phyloP scores from a whole-genome alignment of 2,888 invertebrate genomes.

The Brachylomia viminalis region DNA sequence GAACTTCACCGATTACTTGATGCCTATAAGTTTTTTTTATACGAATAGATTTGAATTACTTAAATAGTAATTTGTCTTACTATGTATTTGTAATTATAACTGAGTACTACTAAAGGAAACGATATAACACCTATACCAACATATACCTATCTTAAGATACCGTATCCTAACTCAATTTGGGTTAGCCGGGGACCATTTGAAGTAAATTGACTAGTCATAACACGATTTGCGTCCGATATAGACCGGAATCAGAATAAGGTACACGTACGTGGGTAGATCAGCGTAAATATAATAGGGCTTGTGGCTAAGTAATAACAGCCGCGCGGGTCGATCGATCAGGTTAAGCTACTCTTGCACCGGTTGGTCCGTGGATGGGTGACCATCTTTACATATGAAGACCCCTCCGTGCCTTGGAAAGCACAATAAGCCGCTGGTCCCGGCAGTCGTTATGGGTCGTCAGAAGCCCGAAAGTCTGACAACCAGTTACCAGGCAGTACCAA shows the following conservation, averaged over 20 bases:
- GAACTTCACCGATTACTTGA: background rate
- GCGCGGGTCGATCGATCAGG: background rate
- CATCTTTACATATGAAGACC: background rate
- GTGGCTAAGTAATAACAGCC: background rate
- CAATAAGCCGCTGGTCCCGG: background rate
- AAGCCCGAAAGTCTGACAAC: background rate
- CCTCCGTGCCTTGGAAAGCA: background rate
- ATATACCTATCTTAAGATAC: constrained; percentile 18
- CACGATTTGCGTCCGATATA: constrained; percentile 26
- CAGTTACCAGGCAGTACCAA: background rate
- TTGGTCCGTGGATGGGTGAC: background rate
- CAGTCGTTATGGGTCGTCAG: background rate
- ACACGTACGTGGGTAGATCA: background rate
- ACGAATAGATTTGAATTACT: background rate
- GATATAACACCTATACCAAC: background rate
- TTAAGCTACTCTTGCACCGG: background rate
- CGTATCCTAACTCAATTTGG: constrained; percentile 45
- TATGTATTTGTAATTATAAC: background rate
- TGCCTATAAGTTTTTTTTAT: background rate
- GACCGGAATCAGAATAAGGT: constrained; percentile 5
- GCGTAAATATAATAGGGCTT: background rate
- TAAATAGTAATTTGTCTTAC: background rate
- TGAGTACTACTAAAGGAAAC: background rate
- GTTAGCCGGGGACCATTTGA: constrained; percentile 38
- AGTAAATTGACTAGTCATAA: constrained; percentile 44